Base-by-base conservation (phyloP, 1,140 invertebrate species). In the Diorhabda elongata region DNA sequence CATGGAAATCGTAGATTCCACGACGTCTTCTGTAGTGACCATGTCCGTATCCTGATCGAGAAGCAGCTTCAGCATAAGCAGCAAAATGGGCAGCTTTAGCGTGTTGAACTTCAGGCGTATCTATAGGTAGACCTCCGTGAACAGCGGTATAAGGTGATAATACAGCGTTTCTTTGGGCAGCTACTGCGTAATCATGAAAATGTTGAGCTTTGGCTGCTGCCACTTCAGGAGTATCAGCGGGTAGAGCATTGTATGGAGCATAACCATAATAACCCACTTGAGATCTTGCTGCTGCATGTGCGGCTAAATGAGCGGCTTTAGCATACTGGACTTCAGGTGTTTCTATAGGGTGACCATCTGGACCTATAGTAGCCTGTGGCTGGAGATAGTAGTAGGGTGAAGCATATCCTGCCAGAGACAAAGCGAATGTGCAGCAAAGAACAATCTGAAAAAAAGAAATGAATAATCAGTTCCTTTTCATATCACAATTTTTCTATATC, bases 181-280 rank as follows among this genome's bases (percentile, higher is more conserved):
- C 86, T 67, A 85, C 85, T 43, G 86, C 85, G 68, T 83, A 85
- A 71, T 87, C 82, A 8, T 86, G 84, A 79, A 85, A 87, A 74
- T 89, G 88, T 57, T 85, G 81, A 2, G 84, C 83, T 74, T 87
- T 88, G 44, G 88, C 88, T 52, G 85, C 84, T 63, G 86, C 84
- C 3, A 89, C 88, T 76, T 88, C 88, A 61, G 87, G 83, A 2
- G 87, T 88, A 72, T 89, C 87, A 2, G 87, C 78, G 41, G 87
- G 87, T 4, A 86, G 82, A 8, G 85, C 86, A 52, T 85, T 81
- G 69, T 70, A 69, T 3, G 71, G 78, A 75, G 72, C 80, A 76
- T 64, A 42, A 41, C 64, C 57, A 52, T 74, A 74, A 42, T 72
- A 58, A 47, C 56, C 63, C 58, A 67, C 65, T 11, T 72, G 69